Evolutionary conservation across 2,797 vertebrate species (phyloP).

Genomic region (Danio choprae): DNA sequence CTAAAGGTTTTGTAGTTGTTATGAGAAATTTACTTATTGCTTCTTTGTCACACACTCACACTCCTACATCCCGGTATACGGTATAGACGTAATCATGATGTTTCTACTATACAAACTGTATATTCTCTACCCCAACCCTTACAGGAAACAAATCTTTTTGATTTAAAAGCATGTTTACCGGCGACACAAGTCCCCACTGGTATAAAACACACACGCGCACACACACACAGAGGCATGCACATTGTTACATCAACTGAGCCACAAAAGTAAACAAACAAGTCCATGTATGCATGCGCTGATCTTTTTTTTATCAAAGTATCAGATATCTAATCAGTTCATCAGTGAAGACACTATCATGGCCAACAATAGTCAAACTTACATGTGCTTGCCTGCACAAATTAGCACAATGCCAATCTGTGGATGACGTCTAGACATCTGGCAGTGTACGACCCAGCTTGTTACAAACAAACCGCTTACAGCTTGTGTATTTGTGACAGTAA

Average conservation of each 20-base stretch:
- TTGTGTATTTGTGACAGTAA: background rate
- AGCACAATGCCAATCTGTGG: background rate
- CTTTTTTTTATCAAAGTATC: background rate
- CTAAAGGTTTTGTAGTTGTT: no score
- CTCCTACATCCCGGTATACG: no score
- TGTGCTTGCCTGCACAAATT: background rate
- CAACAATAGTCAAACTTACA: background rate
- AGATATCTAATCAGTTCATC: slow-evolving; percentile 14
- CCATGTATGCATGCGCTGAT: background rate
- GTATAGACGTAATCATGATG: no score
- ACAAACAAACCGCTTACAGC: background rate
- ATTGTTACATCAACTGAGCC: background rate
- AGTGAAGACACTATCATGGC: background rate
- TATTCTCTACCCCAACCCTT: no score
- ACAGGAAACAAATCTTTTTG: no score
- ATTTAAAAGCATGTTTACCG: no score
- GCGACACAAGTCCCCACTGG: no score
- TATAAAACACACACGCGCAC: no score
- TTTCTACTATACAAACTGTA: no score
- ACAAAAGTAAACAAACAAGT: background rate
- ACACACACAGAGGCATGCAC: no score
- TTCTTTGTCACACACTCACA: no score
- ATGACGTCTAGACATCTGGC: background rate
- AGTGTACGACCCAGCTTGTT: slow-evolving; percentile 10
- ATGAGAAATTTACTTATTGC: no score